Base-by-base conservation (phyloP, 2,888 invertebrate genomes). In the Epistrophella euchroma region DNA sequence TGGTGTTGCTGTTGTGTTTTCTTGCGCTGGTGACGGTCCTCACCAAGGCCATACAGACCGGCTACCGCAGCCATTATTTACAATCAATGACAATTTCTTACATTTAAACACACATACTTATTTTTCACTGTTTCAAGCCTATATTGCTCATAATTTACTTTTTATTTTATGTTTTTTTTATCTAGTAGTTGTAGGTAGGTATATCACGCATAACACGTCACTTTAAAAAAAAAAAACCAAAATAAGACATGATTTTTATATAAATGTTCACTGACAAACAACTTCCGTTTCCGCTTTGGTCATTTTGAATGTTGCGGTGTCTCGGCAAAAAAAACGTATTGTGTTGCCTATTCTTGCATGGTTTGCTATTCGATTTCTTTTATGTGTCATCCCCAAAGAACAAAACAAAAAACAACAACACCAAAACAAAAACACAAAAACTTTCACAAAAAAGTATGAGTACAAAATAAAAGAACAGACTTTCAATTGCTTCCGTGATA, bases 1-100 rank as follows among this genome's bases (percentile, higher is more conserved):
- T 94, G 90, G 92, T 94, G 93, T 93, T 94, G 93, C 93, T 92
- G 91, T 73, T 92, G 92, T 88, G 92, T 92, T 88, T 92, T 92
- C 76, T 92, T 91, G 45, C 92, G 91, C 84, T 91, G 92, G 79
- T 91, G 91, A 66, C 96, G 94, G 91, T 96, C 96, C 92, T 96
- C 96, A 91, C 96, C 96, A 91, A 96, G 94, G 90, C 96, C 96
- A 92, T 96, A 96, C 81, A 96, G 94, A 91, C 96, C 96, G 90
- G 96, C 96, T 91, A 96, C 96, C 89, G 96, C 96, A 91, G 96
- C 96, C 96, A 96, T 96, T 72, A 90, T 89, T 86, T 88, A 88
- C 88, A 86, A 66, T 66, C 71, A 60, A 47, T 72, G 66, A 72
- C 35, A 37, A n/a, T 22, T 74, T 52, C 13, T 43, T 13, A 55